A percentile compares a stretch with the other conserved stretches of the same genome.
Evolutionary conservation across 2,888 invertebrate species (phyloP).

Genomic region (Camptogramma bilineatum): DNA sequence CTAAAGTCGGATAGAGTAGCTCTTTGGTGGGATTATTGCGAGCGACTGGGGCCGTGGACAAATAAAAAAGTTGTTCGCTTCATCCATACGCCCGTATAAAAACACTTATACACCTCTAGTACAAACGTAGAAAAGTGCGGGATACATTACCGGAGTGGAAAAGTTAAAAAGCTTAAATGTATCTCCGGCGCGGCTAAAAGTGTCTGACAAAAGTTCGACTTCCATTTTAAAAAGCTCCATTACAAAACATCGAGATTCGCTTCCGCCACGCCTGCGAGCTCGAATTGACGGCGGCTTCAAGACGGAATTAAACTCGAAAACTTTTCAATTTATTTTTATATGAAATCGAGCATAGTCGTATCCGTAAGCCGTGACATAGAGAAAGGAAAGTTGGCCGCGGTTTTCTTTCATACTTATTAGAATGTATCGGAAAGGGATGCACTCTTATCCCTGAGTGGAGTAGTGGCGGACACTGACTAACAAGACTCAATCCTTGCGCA

Average conservation of each 20-base stretch:
- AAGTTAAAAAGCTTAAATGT: slow-evolving; percentile 86
- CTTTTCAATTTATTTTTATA: slow-evolving; percentile 80
- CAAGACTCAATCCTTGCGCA: slow-evolving; percentile 40
- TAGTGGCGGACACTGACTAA: slow-evolving; percentile 26
- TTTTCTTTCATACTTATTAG: slow-evolving; percentile 37
- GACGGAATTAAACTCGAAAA: slow-evolving; percentile 79
- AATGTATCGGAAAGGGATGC: slow-evolving; percentile 29
- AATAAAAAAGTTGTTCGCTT: slow-evolving; percentile 69
- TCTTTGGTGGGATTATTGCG: slow-evolving; percentile 75
- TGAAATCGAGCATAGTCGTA: slow-evolving; percentile 71
- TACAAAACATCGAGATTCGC: slow-evolving; percentile 85
- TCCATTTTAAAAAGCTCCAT: slow-evolving; percentile 86
- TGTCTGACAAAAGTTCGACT: slow-evolving; percentile 86
- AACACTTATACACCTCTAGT: slow-evolving; percentile 77
- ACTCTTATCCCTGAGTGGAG: slow-evolving; percentile 25
- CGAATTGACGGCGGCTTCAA: slow-evolving; percentile 71
- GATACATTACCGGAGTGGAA: slow-evolving; percentile 85
- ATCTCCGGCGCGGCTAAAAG: slow-evolving; percentile 85
- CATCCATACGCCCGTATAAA: slow-evolving; percentile 68
- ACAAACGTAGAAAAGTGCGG: slow-evolving; percentile 76
- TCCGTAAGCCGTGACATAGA: slow-evolving; percentile 55
- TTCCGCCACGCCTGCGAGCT: slow-evolving; percentile 79
- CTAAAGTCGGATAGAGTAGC: slow-evolving; percentile 66
- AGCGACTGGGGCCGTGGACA: slow-evolving; percentile 65
- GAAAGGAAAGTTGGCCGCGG: slow-evolving; percentile 52